Base-by-base conservation (phyloP, 2,113 vertebrate genomes). In the Tragelaphus strepsiceros region DNA sequence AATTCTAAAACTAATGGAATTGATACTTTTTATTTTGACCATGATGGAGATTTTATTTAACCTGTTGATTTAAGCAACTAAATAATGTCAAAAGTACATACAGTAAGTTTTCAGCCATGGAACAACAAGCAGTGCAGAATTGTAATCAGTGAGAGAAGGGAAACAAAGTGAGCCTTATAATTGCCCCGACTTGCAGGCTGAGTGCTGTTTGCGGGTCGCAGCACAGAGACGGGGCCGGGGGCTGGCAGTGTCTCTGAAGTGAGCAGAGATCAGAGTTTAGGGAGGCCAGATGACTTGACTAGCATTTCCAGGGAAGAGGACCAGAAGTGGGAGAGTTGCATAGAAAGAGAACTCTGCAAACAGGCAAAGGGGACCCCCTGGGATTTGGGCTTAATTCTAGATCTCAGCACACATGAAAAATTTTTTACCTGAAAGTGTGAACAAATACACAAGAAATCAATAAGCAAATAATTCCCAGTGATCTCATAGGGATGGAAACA, bases 1-100 rank as follows among this genome's bases (percentile, higher is more conserved):
- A 13, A 67, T 80, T 58, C 49, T 87, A 80, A 81, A 88, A 96
- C 64, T 87, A 88, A 92, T 24, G 13, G 13, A 64, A 67, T 67
- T 88, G 67, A 88, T 59, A 67, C 58, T 92, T 88, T 14, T n/a
- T 2, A 67, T 87, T 53, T 85, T 28, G 32, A 26, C 26, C 89
- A 80, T 49, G 22, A 6, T 67, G 6, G 59, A 32, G 32, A 24
- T 62, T 62, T 54, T 82, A 58, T 58, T 94, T 90, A 54, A n/a
- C 4, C 28, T 78, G 84, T 77, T 95, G 26, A 90, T 28, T 90
- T 61, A 43, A 61, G 21, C 2, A 4, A 62, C 64, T 62, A 85
- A 28, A 77, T 62, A 77, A 90, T 67, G 32, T 12, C 32, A 61
- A 77, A 85, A 85, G 59, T 77, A 53, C 46, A 54, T 12, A 13